A percentile compares a stretch with the other conserved stretches of the same genome.
phyloP scores from a whole-genome alignment of 2,797 vertebrate species.

The Coccyzus lansbergi region DNA sequence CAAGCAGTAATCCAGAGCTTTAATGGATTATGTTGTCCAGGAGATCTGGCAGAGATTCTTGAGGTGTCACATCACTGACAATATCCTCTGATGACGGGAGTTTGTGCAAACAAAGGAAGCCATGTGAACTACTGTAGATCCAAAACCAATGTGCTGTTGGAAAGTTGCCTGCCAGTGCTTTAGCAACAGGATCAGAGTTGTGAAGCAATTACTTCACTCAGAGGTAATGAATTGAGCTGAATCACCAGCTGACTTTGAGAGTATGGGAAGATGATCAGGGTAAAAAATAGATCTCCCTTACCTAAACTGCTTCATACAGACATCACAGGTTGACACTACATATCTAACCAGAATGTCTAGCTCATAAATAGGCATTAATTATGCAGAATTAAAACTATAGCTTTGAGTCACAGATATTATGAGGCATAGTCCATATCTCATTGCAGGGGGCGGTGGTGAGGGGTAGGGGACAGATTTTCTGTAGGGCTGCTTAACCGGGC shows the following conservation, averaged over 20 bases:
- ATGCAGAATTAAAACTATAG: neutral
- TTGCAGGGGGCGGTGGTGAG: too few relatives aligned
- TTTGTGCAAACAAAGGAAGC: neutral
- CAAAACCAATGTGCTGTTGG: neutral
- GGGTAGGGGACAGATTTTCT: neutral
- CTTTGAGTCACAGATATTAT: neutral
- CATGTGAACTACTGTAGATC: neutral
- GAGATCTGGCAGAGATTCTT: neutral
- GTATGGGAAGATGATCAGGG: neutral
- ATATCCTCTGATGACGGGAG: neutral
- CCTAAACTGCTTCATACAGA: neutral
- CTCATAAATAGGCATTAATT: neutral
- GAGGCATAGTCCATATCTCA: neutral
- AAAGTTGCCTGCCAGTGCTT: neutral
- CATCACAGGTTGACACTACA: fast-evolving
- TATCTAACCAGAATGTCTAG: neutral
- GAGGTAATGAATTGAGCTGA: neutral
- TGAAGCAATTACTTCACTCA: neutral
- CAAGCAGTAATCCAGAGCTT: neutral
- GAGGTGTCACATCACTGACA: neutral
- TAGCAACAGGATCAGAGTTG: neutral
- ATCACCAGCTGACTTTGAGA: neutral
- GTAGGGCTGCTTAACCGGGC: neutral
- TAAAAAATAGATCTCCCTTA: neutral
- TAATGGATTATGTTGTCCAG: fast-evolving